Conservation (phyloP, 2,113 vertebrate species). For the Choloepus hoffmanni region DNA sequence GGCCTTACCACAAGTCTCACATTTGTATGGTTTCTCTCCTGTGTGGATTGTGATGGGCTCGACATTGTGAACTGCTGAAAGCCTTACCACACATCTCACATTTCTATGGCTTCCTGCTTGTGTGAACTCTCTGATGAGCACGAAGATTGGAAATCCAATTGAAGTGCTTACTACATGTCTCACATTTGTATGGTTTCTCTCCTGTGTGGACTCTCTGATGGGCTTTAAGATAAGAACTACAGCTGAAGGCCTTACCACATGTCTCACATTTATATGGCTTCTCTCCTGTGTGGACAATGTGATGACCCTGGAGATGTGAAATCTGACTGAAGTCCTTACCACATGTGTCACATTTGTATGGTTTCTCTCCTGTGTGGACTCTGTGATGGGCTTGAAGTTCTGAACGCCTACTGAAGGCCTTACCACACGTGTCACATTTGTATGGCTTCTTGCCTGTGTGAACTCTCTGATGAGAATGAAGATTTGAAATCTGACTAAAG, state of each 20-base stretch:
- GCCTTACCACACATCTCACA: background rate
- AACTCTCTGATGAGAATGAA: background rate
- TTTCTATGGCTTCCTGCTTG: background rate
- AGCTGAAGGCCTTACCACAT: too few species aligned
- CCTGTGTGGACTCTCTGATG: too few species aligned
- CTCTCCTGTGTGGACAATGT: too few species aligned
- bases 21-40: too few species aligned
- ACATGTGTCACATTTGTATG: background rate
- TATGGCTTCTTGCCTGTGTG: background rate
- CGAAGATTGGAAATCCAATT: background rate
- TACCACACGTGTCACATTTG: background rate
- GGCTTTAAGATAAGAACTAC: too few species aligned
- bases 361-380: slow-evolving; percentile 1
- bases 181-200: too few species aligned
- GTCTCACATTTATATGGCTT: too few species aligned
- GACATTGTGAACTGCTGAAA: background rate
- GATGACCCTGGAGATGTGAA: too few species aligned
- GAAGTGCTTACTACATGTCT: too few species aligned
- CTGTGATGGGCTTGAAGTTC: background rate
- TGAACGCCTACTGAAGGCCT: background rate
- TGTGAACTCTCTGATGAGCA: background rate
- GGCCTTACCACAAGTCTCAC: too few species aligned
- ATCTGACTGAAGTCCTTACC: slow-evolving; percentile 3
- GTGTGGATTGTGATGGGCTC: too few species aligned
- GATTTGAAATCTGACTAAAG: background rate